Percentiles rank a stretch among this genome's conserved stretches.
Conservation (phyloP, 37 sponge, comb jelly and placozoan species). For the Oopsacas minuta region DNA sequence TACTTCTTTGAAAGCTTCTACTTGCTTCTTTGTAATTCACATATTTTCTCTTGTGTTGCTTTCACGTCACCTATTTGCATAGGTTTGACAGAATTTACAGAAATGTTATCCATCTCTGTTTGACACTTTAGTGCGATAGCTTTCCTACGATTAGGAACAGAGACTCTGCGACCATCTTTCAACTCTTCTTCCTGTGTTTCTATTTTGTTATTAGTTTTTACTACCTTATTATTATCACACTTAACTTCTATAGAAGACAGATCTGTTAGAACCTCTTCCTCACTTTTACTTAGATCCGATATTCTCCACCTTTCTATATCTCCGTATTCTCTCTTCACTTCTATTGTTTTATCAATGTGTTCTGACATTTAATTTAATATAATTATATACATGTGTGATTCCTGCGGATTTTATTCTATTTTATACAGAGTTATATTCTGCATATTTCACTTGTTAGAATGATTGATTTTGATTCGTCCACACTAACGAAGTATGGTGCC, state of each 20-base stretch:
- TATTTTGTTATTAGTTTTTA: background rate
- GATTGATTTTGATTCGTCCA: background rate
- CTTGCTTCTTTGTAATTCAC: background rate
- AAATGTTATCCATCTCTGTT: background rate
- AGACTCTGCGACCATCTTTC: background rate
- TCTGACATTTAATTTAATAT: too few species aligned
- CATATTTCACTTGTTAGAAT: background rate
- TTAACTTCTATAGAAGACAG: background rate
- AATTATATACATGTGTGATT: too few species aligned
- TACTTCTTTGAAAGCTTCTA: conserved; percentile 39
- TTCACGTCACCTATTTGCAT: background rate
- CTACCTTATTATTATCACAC: background rate
- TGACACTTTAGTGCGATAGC: background rate
- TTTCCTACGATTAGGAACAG: background rate
- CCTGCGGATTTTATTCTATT: too few species aligned
- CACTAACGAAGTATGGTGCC: too few species aligned
- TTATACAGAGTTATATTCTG: background rate
- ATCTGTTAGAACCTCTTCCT: background rate
- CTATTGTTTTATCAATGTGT: too few species aligned
- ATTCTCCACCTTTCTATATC: background rate
- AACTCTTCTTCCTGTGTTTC: background rate
- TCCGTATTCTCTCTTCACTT: background rate
- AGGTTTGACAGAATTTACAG: background rate
- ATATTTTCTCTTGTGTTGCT: background rate
- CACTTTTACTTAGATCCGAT: background rate